Conservation (phyloP, 2,888 invertebrate genomes). For the Serripes groenlandicus region DNA sequence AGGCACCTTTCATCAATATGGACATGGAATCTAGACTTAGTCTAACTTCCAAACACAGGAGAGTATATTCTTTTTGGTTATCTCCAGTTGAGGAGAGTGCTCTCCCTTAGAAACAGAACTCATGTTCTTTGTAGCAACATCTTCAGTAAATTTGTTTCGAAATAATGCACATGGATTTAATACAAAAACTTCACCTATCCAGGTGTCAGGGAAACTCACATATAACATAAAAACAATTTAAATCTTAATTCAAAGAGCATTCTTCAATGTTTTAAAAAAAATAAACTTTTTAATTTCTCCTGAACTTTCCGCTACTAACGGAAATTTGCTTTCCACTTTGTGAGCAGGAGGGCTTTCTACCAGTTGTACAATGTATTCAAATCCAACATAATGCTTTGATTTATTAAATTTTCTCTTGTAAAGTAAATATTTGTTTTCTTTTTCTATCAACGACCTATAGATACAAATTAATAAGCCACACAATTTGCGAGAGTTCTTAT, state of each 20-base stretch:
- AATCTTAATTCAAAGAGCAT: conserved; percentile 31
- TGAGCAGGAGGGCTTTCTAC: conserved; percentile 4
- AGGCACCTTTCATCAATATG: conserved; percentile 45
- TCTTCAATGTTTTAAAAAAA: conserved; percentile 49
- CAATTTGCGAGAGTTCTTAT: no score
- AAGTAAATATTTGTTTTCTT: no score
- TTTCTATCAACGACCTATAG: no score
- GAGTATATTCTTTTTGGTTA: conserved; percentile 34
- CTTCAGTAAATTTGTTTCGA: conserved; percentile 16
- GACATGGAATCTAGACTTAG: conserved; percentile 58
- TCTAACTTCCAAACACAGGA: conserved; percentile 18
- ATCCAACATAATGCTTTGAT: no score
- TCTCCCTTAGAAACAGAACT: conserved; percentile 15
- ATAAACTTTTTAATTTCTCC: conserved; percentile 56
- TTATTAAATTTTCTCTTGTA: no score
- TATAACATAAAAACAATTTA: conserved; percentile 42
- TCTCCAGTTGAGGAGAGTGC: conserved; percentile 9
- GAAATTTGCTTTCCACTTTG: conserved; percentile 27
- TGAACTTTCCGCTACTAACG: conserved; percentile 55
- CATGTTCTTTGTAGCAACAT: conserved; percentile 24
- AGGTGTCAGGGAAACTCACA: conserved; percentile 51
- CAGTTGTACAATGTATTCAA: not conserved
- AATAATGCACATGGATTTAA: conserved; percentile 1
- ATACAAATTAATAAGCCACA: no score
- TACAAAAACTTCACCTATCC: conserved; percentile 19